A percentile compares a stretch with the other conserved stretches of the same genome.
Evolutionary conservation across 2,113 vertebrate species (phyloP).

Genomic region (Indicator maculatus): DNA sequence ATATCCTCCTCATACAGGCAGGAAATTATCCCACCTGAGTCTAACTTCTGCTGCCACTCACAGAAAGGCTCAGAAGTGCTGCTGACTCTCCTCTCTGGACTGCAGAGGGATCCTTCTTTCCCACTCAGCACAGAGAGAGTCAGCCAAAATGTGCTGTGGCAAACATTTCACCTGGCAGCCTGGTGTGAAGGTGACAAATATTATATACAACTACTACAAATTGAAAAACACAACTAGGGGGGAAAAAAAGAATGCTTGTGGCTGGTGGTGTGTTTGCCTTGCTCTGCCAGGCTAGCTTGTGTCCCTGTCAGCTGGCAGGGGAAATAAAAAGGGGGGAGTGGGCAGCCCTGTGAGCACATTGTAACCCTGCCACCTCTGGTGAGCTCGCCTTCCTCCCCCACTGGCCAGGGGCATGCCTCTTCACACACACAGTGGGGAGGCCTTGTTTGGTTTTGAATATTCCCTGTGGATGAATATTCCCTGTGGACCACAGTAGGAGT

Average conservation of each 20-base stretch:
- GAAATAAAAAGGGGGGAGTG: not conserved
- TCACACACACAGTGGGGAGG: constrained; percentile 20
- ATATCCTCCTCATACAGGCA: accelerated
- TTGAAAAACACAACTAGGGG: not conserved
- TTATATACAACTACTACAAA: not conserved
- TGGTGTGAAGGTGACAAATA: not conserved
- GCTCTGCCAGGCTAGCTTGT: not conserved
- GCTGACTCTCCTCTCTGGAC: accelerated
- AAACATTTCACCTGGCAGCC: not conserved
- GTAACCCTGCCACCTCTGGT: not conserved
- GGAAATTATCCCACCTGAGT: not conserved
- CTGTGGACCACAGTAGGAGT: not conserved
- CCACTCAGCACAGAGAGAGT: accelerated
- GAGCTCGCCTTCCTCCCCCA: not conserved
- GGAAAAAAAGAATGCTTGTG: not conserved
- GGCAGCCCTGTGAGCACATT: not conserved
- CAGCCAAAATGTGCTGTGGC: not conserved
- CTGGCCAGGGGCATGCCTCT: not conserved
- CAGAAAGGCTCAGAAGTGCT: not conserved
- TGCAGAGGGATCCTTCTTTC: not conserved
- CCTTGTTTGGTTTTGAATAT: constrained; percentile 40
- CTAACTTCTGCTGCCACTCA: not conserved
- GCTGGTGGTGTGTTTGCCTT: not conserved
- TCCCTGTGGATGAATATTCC: constrained; percentile 19
- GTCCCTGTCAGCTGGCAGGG: not conserved